Percentiles rank a stretch among this genome's conserved stretches.
phyloP scores from a whole-genome alignment of 2,797 vertebrate species.

The Sphaeramia orbicularis region DNA sequence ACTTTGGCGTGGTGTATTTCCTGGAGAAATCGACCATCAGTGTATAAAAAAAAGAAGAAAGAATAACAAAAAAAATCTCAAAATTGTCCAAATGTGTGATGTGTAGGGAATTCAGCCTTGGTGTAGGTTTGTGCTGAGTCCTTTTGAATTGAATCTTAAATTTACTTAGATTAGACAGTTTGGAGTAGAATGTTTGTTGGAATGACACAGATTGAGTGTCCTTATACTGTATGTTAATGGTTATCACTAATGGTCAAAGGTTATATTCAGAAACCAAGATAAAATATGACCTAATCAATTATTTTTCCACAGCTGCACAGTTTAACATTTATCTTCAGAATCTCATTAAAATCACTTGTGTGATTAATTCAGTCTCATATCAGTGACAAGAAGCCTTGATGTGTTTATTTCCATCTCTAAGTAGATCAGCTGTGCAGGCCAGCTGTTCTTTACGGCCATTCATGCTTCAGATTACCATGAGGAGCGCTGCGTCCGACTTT shows the following conservation, averaged over 20 bases:
- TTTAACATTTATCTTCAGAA: not conserved
- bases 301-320: not conserved
- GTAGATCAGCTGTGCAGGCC: slow-evolving; percentile 22
- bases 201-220: too few relatives aligned
- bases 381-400: slow-evolving; percentile 26
- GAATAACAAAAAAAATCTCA: too few relatives aligned
- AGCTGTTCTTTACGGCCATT: slow-evolving; percentile 26
- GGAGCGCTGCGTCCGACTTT: slow-evolving; percentile 4
- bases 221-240: too few relatives aligned
- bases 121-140: too few relatives aligned
- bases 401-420: slow-evolving; percentile 33
- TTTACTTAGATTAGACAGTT: too few relatives aligned
- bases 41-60: too few relatives aligned
- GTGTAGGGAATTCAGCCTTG: too few relatives aligned
- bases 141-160: too few relatives aligned
- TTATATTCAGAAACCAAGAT: slow-evolving; percentile 4
- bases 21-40: too few relatives aligned
- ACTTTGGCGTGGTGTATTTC: too few relatives aligned
- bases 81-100: too few relatives aligned
- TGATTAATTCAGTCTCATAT: slow-evolving; percentile 15
- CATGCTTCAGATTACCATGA: not conserved
- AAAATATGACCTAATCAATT: not conserved
- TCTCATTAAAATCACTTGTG: not conserved
- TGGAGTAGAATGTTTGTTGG: too few relatives aligned
- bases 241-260: not conserved